phyloP scores from a whole-genome alignment of 2,113 vertebrate species.

The Pampusana beccarii region DNA sequence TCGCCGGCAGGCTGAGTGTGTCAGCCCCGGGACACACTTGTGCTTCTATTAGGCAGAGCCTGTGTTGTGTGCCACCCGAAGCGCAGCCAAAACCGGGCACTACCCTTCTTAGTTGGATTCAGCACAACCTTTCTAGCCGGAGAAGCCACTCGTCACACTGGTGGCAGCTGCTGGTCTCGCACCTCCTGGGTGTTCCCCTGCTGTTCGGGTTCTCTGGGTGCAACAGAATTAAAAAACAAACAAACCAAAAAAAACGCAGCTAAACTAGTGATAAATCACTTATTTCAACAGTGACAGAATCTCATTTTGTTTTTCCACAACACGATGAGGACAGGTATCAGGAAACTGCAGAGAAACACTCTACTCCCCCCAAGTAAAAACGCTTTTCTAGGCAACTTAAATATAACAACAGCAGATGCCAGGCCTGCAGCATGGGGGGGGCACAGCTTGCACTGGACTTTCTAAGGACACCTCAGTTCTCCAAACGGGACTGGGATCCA shows the following conservation, averaged over 20 bases:
- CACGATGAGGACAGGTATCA: background rate
- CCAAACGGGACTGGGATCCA: background rate
- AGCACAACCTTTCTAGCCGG: background rate
- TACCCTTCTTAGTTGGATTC: background rate
- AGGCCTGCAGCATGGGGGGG: rapidly evolving
- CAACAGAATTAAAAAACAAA: background rate
- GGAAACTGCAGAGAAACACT: background rate
- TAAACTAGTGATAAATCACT: background rate
- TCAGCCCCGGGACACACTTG: background rate
- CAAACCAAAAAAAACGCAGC: background rate
- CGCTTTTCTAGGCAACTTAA: background rate
- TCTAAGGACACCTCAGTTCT: background rate
- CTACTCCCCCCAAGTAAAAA: background rate
- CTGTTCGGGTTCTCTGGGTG: background rate
- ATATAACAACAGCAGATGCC: background rate
- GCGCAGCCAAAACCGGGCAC: background rate
- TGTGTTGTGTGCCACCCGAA: background rate
- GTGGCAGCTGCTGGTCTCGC: background rate
- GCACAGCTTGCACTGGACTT: background rate
- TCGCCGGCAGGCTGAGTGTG: rapidly evolving
- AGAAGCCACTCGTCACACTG: rapidly evolving
- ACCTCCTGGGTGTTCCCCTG: background rate
- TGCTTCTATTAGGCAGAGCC: background rate
- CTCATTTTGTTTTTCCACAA: background rate
- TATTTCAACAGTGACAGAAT: background rate